These are phyloP conservation scores for Ferrisia virgata DNA, from an alignment of 2,888 invertebrate species.

Conservation along the genomic window DNA sequence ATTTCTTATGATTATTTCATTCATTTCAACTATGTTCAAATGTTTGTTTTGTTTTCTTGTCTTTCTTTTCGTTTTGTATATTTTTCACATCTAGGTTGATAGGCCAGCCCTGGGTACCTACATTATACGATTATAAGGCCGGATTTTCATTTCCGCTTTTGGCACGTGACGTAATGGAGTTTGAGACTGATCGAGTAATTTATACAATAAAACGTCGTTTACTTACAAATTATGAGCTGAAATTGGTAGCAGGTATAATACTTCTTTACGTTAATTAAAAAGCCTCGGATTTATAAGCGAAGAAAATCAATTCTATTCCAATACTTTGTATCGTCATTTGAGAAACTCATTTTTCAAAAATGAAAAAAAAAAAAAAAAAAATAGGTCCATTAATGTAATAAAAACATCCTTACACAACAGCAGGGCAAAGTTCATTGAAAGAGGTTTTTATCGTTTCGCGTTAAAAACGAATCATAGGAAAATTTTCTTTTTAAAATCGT, in stretches of 20 bases:
- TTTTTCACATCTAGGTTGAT: too few species aligned
- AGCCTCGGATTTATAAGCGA: neutral
- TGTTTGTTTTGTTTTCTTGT: neutral
- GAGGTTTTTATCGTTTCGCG: neutral
- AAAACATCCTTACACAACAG: neutral
- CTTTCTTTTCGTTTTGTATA: neutral
- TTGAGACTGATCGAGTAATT: too few species aligned
- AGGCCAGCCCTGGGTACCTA: too few species aligned
- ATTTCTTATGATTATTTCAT: neutral
- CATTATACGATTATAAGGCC: too few species aligned
- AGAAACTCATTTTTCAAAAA: neutral
- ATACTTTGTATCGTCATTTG: neutral
- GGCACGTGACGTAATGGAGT: too few species aligned
- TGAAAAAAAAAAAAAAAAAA: neutral
- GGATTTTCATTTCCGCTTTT: too few species aligned
- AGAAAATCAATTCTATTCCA: neutral
- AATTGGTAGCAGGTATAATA: too few species aligned
- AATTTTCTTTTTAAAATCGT: constrained; percentile 12
- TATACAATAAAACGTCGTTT: too few species aligned
- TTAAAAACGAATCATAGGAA: neutral
- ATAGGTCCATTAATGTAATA: neutral
- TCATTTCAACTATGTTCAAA: neutral
- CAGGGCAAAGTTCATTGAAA: neutral
- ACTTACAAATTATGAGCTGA: too few species aligned
- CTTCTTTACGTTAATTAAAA: too few species aligned